These are phyloP conservation scores for Triops cancriformis DNA, from an alignment of 1,140 invertebrate species.

Conservation along the genomic window DNA sequence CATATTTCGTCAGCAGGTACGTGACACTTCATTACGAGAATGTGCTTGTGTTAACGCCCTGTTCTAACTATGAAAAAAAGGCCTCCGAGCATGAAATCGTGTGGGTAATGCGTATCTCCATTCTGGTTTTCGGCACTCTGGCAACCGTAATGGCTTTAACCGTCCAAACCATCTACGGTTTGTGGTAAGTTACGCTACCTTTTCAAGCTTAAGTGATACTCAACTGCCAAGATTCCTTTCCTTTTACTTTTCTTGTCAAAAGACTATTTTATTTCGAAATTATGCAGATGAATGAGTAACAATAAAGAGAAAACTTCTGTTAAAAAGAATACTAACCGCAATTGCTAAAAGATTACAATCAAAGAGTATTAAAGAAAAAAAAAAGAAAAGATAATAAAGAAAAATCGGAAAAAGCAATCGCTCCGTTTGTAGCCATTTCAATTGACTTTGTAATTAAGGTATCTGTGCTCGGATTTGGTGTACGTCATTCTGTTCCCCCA, in stretches of 20 bases:
- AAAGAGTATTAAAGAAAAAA: too few relatives aligned
- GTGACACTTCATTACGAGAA: conserved; percentile 29
- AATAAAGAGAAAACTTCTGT: too few relatives aligned
- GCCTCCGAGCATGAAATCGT: conserved; percentile 95
- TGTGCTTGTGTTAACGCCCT: too few relatives aligned
- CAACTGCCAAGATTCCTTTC: too few relatives aligned
- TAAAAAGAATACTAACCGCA: too few relatives aligned
- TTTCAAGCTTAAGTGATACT: conserved; percentile 6
- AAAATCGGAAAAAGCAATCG: too few relatives aligned
- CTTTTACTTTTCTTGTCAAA: too few relatives aligned
- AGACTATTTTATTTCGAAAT: too few relatives aligned
- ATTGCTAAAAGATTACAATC: too few relatives aligned
- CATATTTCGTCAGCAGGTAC: conserved; percentile 82
- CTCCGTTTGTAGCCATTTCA: background rate
- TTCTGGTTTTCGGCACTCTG: conserved; percentile 83
- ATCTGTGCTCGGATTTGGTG: conserved; percentile 93
- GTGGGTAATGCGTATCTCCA: conserved; percentile 91
- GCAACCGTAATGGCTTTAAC: conserved; percentile 92
- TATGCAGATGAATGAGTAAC: too few relatives aligned
- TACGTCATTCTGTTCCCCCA: conserved; percentile 98
- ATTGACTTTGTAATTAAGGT: conserved; percentile 45
- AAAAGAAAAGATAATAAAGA: too few relatives aligned
- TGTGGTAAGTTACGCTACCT: conserved; percentile 61
- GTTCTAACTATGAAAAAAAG: conserved; percentile 38
- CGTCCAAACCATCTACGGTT: conserved; percentile 91